phyloP scores from a whole-genome alignment of 2,113 vertebrate genomes.

The Sus scrofa region T2T-Sscrofa CM000814.6:128828501-128829000 shows the following conservation, averaged over 20 bases:
- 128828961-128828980: slow-evolving; percentile 1
- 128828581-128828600: not conserved
- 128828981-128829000: slow-evolving; percentile 10
- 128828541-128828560: not conserved
- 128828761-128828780: not conserved
- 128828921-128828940: not conserved
- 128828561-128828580: not conserved
- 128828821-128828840: not conserved
- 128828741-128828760: not conserved
- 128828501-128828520: not conserved
- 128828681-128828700: not conserved
- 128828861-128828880: not conserved
- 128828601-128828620: not conserved
- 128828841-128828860: slow-evolving; percentile 48
- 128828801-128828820: slow-evolving; percentile 2
- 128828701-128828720: not conserved
- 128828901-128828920: not conserved
- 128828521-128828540: not conserved
- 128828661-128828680: not conserved
- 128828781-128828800: slow-evolving; percentile 14
- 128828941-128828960: not conserved
- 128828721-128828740: not conserved
- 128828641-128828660: not conserved
- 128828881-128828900: not conserved
- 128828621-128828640: not conserved